These are phyloP conservation scores for Colletes gigas DNA, from an alignment of 1,140 invertebrate species.

Conservation along the genomic window DNA sequence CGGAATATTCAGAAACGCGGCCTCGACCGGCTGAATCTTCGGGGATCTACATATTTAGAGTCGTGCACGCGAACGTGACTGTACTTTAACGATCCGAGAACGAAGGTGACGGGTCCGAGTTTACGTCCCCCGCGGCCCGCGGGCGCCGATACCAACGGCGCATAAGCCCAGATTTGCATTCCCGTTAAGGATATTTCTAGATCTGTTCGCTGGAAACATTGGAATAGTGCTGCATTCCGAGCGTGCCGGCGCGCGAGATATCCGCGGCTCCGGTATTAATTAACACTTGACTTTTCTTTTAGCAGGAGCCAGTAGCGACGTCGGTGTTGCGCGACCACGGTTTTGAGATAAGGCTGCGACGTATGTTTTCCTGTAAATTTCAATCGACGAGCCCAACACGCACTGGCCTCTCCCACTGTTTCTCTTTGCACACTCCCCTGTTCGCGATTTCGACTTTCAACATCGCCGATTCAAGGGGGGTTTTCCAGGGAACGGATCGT, in stretches of 20 bases:
- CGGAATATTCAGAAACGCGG: constrained; percentile 40
- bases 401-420: too few relatives aligned
- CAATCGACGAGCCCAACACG: too few relatives aligned
- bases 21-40: constrained; percentile 16
- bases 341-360: not conserved
- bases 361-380: not conserved
- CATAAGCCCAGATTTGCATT: constrained; percentile 64
- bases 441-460: too few relatives aligned
- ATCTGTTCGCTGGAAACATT: constrained; percentile 51
- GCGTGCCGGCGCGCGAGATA: constrained; percentile 27
- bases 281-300: constrained; percentile 47
- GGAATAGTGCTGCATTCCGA: constrained; percentile 60
- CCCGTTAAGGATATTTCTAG: constrained; percentile 65
- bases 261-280: constrained; percentile 31
- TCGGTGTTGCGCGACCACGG: not conserved
- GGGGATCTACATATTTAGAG: constrained; percentile 51
- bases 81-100: constrained; percentile 48
- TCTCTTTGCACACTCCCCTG: too few relatives aligned
- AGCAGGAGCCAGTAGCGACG: not conserved
- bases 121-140: not conserved
- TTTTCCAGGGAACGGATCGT: too few relatives aligned
- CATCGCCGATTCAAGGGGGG: too few relatives aligned
- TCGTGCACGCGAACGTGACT: constrained; percentile 48
- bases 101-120: constrained; percentile 49
- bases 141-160: constrained; percentile 35